These are phyloP conservation scores for Cottus gobio DNA, from an alignment of 2,113 vertebrate species.

Conservation along the genomic window DNA sequence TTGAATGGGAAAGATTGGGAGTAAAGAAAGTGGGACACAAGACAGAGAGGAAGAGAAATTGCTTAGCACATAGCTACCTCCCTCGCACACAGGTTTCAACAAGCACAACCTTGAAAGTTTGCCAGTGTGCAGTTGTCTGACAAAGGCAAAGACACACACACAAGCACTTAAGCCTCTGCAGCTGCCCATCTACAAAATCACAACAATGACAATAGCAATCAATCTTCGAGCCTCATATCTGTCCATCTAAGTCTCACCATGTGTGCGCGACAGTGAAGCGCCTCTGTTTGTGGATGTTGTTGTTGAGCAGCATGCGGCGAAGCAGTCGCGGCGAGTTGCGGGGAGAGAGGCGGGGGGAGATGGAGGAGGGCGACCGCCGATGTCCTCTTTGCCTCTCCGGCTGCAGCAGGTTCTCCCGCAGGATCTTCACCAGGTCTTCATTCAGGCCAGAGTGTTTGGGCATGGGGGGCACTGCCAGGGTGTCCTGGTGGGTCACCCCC, in stretches of 20 bases:
- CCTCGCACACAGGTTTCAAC: slow-evolving; percentile 17
- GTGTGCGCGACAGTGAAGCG: slow-evolving; percentile 98
- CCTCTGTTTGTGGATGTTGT: slow-evolving; percentile 94
- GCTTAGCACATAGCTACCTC: slow-evolving; percentile 35
- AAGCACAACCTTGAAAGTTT: slow-evolving; percentile 70
- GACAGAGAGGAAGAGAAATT: background rate
- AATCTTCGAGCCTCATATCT: background rate
- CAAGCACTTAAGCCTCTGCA: background rate
- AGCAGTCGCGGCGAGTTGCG: slow-evolving; percentile 94
- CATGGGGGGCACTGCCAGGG: slow-evolving; percentile 90
- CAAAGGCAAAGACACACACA: slow-evolving; percentile 25
- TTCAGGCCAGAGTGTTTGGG: slow-evolving; percentile 93
- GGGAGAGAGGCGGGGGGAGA: slow-evolving; percentile 92
- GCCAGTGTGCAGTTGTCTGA: slow-evolving; percentile 44
- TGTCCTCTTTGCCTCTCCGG: slow-evolving; percentile 89
- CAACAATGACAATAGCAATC: background rate
- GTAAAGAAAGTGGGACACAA: slow-evolving; percentile 25
- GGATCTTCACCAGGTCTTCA: slow-evolving; percentile 95
- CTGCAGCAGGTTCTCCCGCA: slow-evolving; percentile 97
- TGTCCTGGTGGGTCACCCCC: slow-evolving; percentile 87
- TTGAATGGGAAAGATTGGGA: slow-evolving; percentile 11
- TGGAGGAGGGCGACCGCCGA: slow-evolving; percentile 88
- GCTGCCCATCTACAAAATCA: slow-evolving; percentile 1
- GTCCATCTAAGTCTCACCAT: slow-evolving; percentile 87
- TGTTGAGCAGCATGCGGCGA: slow-evolving; percentile 94